Base-by-base conservation (phyloP, 2,113 vertebrate species). In the Tenebrosternarchus preto region DNA sequence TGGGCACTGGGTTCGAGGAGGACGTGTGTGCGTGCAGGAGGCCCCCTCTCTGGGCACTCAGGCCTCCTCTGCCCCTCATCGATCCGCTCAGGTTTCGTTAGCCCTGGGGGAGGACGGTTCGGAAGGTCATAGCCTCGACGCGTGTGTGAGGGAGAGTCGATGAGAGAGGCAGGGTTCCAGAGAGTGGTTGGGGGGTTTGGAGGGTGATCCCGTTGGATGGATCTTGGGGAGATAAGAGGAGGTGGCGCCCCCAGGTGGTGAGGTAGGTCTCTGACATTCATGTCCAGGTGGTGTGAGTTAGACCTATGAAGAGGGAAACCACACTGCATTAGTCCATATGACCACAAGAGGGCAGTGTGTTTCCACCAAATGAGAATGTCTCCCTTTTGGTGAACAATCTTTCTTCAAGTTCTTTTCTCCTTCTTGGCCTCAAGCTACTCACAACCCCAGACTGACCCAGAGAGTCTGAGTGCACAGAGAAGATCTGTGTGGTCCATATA, bases 201-300 rank as follows among this genome's bases (percentile, higher is more conserved):
- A 81, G 87, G 89, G 39, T 91, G 92, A 53, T 94, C 91, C 7
- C 95, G 95, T 53, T 93, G 95, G 76, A 92, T 93, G 12, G 95
- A 94, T 73, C 98, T 98, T 19, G 97, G 97, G 0, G 97, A 97
- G 88, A 98, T 98, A 87, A 98, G 97, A 0, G 97, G 96, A 0
- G 96, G 97, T 4, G 97, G 97, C 0, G 95, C 96, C 0, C 97
- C 96, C 2, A 98, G 93, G 87, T 96, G 96, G 86, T 94, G 93
- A 22, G 93, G 91, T 3, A 92, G 85, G 63, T 98, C 97, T 9
- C 96, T 91, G 84, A 88, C 76, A 25, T 55, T 69, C 50, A 64
- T 31, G 29, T 98, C 97, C 0, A 94, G 95, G 79, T 95, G 95
- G 88, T 89, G 95, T 20, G 92, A 88, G 83, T 94, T 89, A 0